phyloP scores from a whole-genome alignment of 2,888 invertebrate genomes.

The Caenorhabditis sp. region DNA sequence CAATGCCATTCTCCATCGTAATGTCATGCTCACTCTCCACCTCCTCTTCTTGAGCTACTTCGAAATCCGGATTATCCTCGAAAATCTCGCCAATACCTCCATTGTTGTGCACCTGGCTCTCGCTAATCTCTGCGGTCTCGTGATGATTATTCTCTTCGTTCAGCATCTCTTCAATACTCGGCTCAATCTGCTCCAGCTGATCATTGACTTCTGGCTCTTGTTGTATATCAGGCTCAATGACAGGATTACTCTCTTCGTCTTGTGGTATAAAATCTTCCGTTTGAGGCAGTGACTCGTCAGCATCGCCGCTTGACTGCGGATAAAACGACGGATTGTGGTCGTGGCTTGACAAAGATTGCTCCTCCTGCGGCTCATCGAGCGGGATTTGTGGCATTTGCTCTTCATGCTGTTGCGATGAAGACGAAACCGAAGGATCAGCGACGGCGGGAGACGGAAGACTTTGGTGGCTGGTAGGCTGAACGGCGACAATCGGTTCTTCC shows the following conservation, averaged over 20 bases:
- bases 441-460: conserved; percentile 1
- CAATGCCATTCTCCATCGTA: neutral
- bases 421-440: conserved; percentile 2
- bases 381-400: neutral
- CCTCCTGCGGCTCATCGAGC: neutral
- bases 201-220: conserved; percentile 7
- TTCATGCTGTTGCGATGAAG: neutral
- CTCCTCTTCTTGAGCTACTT: conserved; percentile 23
- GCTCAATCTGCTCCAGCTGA: conserved; percentile 4
- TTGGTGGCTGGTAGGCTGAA: neutral
- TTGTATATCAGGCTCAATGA: conserved; percentile 1
- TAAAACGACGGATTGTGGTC: neutral
- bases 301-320: neutral
- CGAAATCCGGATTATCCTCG: conserved; percentile 10
- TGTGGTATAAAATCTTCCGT: conserved; percentile 8
- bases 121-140: neutral
- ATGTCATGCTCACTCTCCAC: conserved; percentile 18
- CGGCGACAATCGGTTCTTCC: neutral
- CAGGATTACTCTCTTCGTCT: conserved; percentile 20
- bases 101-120: neutral
- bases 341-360: conserved; percentile 8
- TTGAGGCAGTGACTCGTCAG: neutral
- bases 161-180: neutral
- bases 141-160: neutral
- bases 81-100: neutral